A percentile compares a stretch with the other conserved stretches of the same genome.
Evolutionary conservation across 2,797 vertebrate genomes (phyloP).

Genomic region (Brachymystax lenok): DNA sequence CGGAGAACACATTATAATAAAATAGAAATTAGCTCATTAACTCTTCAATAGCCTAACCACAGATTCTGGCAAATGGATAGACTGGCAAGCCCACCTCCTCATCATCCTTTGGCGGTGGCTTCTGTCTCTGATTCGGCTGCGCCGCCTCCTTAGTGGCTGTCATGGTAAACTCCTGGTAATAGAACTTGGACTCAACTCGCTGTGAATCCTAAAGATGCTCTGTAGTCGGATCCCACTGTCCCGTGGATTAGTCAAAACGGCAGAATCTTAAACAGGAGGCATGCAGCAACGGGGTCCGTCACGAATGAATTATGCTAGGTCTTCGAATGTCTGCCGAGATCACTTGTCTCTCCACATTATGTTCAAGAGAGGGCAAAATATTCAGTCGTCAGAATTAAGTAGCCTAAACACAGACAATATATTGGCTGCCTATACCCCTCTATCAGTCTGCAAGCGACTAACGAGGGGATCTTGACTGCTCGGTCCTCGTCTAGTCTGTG

Average conservation of each 20-base stretch:
- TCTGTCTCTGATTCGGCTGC: constrained; percentile 73
- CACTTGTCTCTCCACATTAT: constrained; percentile 43
- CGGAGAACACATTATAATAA: neutral
- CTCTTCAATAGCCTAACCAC: neutral
- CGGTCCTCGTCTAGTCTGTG: constrained; percentile 19
- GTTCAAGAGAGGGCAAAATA: constrained; percentile 26
- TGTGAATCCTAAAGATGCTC: constrained; percentile 29
- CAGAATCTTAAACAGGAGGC: constrained; percentile 58
- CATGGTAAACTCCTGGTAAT: constrained; percentile 70
- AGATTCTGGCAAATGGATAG: neutral
- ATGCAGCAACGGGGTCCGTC: constrained; percentile 51
- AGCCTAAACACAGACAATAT: constrained; percentile 23
- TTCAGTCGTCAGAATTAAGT: constrained; percentile 28
- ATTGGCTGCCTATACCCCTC: constrained; percentile 28
- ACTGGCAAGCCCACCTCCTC: constrained; percentile 64
- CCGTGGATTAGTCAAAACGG: constrained; percentile 14
- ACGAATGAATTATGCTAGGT: constrained; percentile 54
- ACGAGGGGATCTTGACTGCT: neutral
- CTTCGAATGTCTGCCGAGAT: constrained; percentile 43
- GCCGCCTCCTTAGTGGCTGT: constrained; percentile 86
- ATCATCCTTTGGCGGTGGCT: constrained; percentile 63
- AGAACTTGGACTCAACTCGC: constrained; percentile 36
- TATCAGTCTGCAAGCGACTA: constrained; percentile 7
- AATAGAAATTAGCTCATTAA: neutral
- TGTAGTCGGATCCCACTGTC: constrained; percentile 13